Evolutionary conservation across 2,113 vertebrate genomes (phyloP).

Genomic region (Pluvialis apricaria): DNA sequence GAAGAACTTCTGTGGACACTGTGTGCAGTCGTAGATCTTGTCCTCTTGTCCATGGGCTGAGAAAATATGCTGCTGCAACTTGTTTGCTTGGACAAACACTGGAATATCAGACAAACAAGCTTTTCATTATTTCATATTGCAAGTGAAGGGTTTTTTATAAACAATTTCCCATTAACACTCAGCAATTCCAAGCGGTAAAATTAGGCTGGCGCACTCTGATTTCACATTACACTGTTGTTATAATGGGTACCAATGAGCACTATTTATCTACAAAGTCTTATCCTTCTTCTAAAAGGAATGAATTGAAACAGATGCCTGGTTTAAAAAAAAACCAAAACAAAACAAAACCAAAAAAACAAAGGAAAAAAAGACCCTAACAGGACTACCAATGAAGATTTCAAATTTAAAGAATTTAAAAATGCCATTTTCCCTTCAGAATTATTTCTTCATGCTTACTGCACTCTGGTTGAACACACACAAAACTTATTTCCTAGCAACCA

Average conservation of each 20-base stretch:
- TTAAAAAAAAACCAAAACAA: not conserved
- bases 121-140: slow-evolving; percentile 14
- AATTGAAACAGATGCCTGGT: not conserved
- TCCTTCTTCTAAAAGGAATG: not conserved
- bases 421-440: slow-evolving; percentile 51
- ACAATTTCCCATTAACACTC: not conserved
- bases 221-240: slow-evolving; percentile 2
- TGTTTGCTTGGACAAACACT: slow-evolving; percentile 99
- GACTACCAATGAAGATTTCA: slow-evolving; percentile 3
- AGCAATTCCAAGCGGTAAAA: slow-evolving; percentile 34
- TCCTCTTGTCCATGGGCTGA: slow-evolving; percentile 98
- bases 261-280: not conserved
- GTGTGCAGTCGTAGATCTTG: slow-evolving; percentile 99
- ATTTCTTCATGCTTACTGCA: slow-evolving; percentile 39
- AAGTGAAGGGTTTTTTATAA: not conserved
- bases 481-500: slow-evolving; percentile 65
- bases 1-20: slow-evolving; percentile 99
- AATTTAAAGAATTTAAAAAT: slow-evolving; percentile 44
- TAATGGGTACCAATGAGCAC: not conserved
- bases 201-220: not conserved
- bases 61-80: slow-evolving; percentile 99
- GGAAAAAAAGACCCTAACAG: not conserved
- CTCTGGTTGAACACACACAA: slow-evolving; percentile 42
- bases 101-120: slow-evolving; percentile 62
- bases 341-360: not conserved